Evolutionary conservation across 2,888 invertebrate species (phyloP).

Genomic region (Heteromyza rotundicornis): DNA sequence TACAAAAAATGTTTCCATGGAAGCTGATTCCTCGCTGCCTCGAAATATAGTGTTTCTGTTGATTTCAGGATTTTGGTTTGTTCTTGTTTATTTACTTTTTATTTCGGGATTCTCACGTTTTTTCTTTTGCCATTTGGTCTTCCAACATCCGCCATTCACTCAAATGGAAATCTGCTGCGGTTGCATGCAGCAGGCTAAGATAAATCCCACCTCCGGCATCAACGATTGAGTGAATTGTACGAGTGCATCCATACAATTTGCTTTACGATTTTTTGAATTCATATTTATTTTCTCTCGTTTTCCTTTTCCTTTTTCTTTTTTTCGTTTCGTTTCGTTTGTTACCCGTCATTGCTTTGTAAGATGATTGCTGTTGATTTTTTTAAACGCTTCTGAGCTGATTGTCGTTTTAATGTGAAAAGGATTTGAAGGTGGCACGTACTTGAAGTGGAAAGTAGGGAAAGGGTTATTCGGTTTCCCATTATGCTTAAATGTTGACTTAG

Average conservation of each 20-base stretch:
- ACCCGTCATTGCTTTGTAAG: no score
- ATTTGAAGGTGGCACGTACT: no score
- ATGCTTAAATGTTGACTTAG: no score
- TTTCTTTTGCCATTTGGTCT: neutral
- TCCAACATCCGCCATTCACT: neutral
- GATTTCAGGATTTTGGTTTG: neutral
- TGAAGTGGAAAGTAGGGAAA: no score
- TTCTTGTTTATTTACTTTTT: neutral
- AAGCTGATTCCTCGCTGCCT: neutral
- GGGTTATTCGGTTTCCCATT: no score
- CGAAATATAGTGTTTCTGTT: neutral
- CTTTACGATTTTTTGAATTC: no score
- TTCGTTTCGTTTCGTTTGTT: no score
- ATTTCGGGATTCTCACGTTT: neutral
- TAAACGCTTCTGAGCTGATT: no score
- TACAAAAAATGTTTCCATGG: neutral
- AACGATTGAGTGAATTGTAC: neutral
- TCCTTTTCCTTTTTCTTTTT: no score
- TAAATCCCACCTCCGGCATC: neutral
- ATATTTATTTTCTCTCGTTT: no score
- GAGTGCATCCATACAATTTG: constrained; percentile 5
- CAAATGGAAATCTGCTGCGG: constrained; percentile 14
- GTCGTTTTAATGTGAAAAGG: no score
- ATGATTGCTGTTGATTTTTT: no score
- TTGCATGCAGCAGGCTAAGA: neutral